phyloP scores from a whole-genome alignment of 2,888 invertebrate genomes.

The Phymatocera aterrima region DNA sequence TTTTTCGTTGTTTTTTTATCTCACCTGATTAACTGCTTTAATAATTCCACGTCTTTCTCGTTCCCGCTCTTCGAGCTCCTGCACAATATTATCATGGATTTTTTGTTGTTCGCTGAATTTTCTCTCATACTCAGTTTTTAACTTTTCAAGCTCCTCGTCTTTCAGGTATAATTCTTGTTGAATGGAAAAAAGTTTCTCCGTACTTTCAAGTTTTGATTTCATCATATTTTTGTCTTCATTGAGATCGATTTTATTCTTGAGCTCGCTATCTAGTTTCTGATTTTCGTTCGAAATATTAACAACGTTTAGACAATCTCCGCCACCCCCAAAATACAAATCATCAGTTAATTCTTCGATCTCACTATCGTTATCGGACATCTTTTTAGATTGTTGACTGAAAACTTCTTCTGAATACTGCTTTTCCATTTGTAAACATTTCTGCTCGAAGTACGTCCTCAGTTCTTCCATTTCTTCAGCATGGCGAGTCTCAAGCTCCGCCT shows the following conservation, averaged over 20 bases:
- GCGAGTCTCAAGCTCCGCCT: slow-evolving; percentile 78
- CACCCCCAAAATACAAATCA: slow-evolving; percentile 69
- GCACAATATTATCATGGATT: slow-evolving; percentile 49
- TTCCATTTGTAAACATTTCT: slow-evolving; percentile 87
- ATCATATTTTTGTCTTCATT: slow-evolving; percentile 21
- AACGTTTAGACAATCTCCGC: slow-evolving; percentile 60
- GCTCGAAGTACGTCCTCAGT: slow-evolving; percentile 86
- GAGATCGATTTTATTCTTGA: slow-evolving; percentile 16
- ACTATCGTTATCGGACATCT: slow-evolving; percentile 75
- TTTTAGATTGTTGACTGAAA: slow-evolving; percentile 82
- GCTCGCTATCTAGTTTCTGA: slow-evolving; percentile 51
- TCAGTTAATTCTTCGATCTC: slow-evolving; percentile 74
- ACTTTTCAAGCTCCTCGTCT: slow-evolving; percentile 67
- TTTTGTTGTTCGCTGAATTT: slow-evolving; percentile 67
- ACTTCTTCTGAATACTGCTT: slow-evolving; percentile 86
- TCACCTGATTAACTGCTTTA: slow-evolving; percentile 45
- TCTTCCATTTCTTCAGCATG: slow-evolving; percentile 88
- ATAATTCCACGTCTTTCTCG: not conserved
- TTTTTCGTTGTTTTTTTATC: not conserved
- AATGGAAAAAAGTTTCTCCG: slow-evolving; percentile 47
- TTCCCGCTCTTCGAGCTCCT: slow-evolving; percentile 62
- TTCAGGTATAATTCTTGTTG: slow-evolving; percentile 36
- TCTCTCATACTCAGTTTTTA: slow-evolving; percentile 69
- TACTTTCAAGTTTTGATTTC: slow-evolving; percentile 47
- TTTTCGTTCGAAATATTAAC: slow-evolving; percentile 53